phyloP scores from a whole-genome alignment of 2,797 vertebrate genomes.

The Macropodus opercularis region DNA sequence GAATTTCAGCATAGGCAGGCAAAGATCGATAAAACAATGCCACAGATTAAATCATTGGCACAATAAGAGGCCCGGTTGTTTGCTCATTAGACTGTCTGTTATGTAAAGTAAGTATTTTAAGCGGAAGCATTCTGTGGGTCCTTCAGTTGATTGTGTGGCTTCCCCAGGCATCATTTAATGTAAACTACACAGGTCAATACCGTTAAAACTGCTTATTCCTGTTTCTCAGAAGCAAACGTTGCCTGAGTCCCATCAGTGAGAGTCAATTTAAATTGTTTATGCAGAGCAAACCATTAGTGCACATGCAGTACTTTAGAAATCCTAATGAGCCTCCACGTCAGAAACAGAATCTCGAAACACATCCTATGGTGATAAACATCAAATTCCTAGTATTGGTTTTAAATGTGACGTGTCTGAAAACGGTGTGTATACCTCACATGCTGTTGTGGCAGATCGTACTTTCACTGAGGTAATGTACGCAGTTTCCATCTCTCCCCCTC shows the following conservation, averaged over 20 bases:
- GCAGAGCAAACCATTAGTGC: constrained; percentile 25
- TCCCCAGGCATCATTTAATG: constrained; percentile 45
- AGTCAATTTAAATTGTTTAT: constrained; percentile 26
- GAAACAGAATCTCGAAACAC: too few species aligned
- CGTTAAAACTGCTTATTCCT: constrained; percentile 49
- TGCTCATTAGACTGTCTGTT: constrained; percentile 51
- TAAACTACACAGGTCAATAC: constrained; percentile 49
- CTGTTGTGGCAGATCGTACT: constrained; percentile 12
- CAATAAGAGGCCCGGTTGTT: constrained; percentile 41
- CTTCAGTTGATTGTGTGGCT: constrained; percentile 28
- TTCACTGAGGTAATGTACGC: constrained; percentile 16
- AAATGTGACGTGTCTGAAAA: too few species aligned
- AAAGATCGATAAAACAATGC: constrained; percentile 67
- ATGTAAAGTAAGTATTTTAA: constrained; percentile 41
- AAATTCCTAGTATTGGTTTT: too few species aligned
- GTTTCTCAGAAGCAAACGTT: constrained; percentile 26
- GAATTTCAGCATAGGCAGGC: constrained; percentile 64
- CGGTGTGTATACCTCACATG: too few species aligned
- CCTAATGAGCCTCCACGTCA: constrained; percentile 31
- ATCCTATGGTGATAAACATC: constrained; percentile 10
- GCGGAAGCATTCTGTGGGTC: constrained; percentile 8
- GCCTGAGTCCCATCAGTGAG: constrained; percentile 27
- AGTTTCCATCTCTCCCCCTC: constrained; percentile 45
- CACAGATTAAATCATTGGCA: constrained; percentile 58
- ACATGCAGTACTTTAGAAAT: constrained; percentile 11